phyloP scores from a whole-genome alignment of 2,888 invertebrate genomes.

The Heteromurus nitidus region DNA sequence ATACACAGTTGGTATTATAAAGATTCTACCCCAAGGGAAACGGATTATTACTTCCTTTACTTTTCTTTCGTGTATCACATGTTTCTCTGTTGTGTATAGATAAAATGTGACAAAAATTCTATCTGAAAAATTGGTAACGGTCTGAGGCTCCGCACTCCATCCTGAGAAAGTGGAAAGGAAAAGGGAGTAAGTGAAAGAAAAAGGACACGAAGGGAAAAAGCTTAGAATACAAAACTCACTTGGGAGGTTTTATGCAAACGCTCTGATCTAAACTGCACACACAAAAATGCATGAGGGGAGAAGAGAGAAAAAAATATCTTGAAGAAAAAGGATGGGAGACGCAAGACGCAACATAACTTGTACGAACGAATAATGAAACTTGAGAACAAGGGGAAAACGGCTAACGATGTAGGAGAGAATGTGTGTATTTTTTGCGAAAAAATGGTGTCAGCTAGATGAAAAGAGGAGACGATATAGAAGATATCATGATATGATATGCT shows the following conservation, averaged over 20 bases:
- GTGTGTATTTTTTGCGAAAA: conserved; percentile 25
- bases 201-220: conserved; percentile 13
- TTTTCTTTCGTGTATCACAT: conserved; percentile 12
- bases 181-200: conserved; percentile 11
- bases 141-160: conserved; percentile 7
- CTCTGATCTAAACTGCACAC: conserved; percentile 25
- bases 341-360: no score
- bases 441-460: conserved; percentile 35
- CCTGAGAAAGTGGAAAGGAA: background rate
- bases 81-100: conserved; percentile 23
- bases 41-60: conserved; percentile 56
- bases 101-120: conserved; percentile 48
- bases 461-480: conserved; percentile 23
- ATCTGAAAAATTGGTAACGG: conserved; percentile 38
- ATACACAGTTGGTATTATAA: background rate
- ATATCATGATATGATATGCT: conserved; percentile 1
- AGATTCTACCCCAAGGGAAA: conserved; percentile 28
- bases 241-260: conserved; percentile 40
- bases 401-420: background rate
- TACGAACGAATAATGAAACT: background rate
- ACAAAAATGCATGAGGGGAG: background rate
- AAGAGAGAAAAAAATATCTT: conserved; percentile 13
- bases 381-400: background rate
- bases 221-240: conserved; percentile 20
- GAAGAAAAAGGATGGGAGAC: background rate